These are phyloP conservation scores for Drosophila pegasa DNA, from an alignment of 2,888 invertebrate species.

Conservation along the genomic window DNA sequence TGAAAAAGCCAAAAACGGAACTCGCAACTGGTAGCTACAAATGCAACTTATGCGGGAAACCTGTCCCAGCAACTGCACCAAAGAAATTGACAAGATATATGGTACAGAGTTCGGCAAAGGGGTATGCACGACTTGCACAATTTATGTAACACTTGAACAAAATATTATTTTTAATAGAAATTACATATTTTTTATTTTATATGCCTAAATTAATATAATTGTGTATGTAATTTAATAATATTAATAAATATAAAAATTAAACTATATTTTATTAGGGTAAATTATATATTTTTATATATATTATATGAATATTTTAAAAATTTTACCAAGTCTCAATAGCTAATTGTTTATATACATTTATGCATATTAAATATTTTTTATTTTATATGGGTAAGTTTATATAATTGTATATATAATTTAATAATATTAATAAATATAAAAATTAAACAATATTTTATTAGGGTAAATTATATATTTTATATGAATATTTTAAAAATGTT, in stretches of 20 bases:
- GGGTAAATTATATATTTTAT: too few species aligned
- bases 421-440: background rate
- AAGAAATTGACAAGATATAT: constrained; percentile 45
- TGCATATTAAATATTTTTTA: background rate
- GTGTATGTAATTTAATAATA: too few species aligned
- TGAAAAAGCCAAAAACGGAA: constrained; percentile 55
- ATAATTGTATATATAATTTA: background rate
- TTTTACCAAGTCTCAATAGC: too few species aligned
- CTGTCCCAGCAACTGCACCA: constrained; percentile 37
- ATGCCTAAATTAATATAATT: too few species aligned
- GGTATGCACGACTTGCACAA: constrained; percentile 11
- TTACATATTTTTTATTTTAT: too few species aligned
- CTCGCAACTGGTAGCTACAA: constrained; percentile 59
- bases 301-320: background rate
- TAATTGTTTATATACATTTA: background rate
- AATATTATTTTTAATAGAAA: too few species aligned
- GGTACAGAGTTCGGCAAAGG: background rate
- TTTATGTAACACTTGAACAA: too few species aligned
- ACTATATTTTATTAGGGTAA: too few species aligned
- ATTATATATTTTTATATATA: too few species aligned
- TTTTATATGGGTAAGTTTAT: background rate
- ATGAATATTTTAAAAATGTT: too few species aligned
- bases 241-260: background rate
- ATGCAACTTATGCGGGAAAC: constrained; percentile 66
- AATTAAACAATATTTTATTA: too few species aligned